These are phyloP conservation scores for Orthochromis malagaraziensis DNA, from an alignment of 2,113 vertebrate species.

Conservation along the genomic window DNA sequence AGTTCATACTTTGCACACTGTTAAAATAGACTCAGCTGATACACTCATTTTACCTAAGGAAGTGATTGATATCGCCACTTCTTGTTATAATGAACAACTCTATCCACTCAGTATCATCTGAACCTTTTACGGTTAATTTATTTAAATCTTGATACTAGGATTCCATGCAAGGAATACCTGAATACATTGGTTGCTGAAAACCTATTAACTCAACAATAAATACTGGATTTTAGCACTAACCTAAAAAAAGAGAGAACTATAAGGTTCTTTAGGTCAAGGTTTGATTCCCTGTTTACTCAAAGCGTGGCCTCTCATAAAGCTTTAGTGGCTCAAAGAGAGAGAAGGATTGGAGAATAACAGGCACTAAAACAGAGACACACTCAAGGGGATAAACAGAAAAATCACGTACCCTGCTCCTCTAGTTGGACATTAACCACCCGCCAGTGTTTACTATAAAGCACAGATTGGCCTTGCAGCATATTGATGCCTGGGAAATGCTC, in stretches of 20 bases:
- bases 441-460: conserved; percentile 50
- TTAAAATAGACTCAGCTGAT: not conserved
- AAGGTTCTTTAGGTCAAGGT: not conserved
- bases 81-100: not conserved
- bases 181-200: not conserved
- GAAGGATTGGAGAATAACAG: not conserved
- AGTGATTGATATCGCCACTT: not conserved
- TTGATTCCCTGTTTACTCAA: not conserved
- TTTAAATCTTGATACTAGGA: not conserved
- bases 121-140: not conserved
- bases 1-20: not conserved
- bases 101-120: not conserved
- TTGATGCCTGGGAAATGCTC: conserved; percentile 49
- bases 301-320: not conserved
- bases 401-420: conserved; percentile 2
- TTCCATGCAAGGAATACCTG: not conserved
- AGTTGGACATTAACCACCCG: conserved; percentile 39
- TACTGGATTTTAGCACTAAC: not conserved
- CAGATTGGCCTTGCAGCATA: conserved; percentile 14
- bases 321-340: not conserved
- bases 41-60: not conserved
- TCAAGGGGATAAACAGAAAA: conserved; percentile 4
- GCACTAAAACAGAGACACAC: not conserved
- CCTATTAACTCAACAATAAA: not conserved
- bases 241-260: not conserved